Base-by-base conservation (phyloP, 2,113 vertebrate species). In the Lagopus muta region DNA sequence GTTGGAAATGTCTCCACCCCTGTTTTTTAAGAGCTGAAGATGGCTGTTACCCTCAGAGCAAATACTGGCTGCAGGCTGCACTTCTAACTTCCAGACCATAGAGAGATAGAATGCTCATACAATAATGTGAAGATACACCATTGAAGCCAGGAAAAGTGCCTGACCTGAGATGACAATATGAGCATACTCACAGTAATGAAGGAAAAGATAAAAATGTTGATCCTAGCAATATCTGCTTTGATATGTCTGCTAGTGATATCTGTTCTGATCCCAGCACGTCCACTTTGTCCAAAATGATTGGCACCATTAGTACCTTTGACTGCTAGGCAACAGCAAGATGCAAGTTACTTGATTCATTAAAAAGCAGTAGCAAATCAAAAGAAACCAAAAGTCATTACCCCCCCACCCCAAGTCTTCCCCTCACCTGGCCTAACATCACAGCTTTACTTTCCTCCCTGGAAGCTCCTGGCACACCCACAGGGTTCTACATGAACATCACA, bases 401-500 rank as follows among this genome's bases (percentile, higher is more conserved):
- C 5, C 12, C 3, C 0, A 0, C 22, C 6, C 9, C 4, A 79
- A 45, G 27, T 34, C 30, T 80, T 77, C 21, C 42, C 8, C 11
- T 77, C 11, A 42, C 25, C 74, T 27, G 10, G 28, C 25, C 36
- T 69, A 65, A 62, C 11, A 82, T 36, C 34, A 74, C 15, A 50
- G 55, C 20, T 86, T 43, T 40, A 32, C 30, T 55, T 54, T 62
- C 32, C 22, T 86, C 27, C 7, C 30, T 2, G 1, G 16, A 22
- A 92, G 21, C 24, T 48, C 42, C 34, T 11, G 54, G 28, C 43
- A 70, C 30, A 78, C 1, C 7, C 7, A 13, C 22, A 30, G 4
- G 52, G 52, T 6, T 10, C 32, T 55, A 34, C 25, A 81, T 0
- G 0, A 84, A 81, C 0, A 1, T 7, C 47, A 64, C 0, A 0